Evolutionary conservation across 2,113 vertebrate genomes (phyloP).

Genomic region (Myotis brandtii): DNA sequence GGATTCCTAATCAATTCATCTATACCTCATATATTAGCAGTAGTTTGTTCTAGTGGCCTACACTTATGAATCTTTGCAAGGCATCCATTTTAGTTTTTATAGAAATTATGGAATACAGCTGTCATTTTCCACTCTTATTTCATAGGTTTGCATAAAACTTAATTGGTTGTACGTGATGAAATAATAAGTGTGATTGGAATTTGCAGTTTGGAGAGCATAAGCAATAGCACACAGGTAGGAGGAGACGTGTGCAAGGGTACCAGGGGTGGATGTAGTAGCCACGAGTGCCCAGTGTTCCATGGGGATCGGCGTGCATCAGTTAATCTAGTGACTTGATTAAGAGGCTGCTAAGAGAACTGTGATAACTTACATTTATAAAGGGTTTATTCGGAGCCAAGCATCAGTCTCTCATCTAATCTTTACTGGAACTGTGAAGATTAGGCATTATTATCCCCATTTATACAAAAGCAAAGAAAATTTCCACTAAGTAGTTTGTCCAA

Average conservation of each 20-base stretch:
- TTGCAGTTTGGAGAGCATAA: background rate
- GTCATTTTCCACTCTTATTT: background rate
- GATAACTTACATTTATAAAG: background rate
- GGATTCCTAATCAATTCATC: background rate
- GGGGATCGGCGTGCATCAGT: background rate
- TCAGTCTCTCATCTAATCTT: background rate
- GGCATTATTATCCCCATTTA: background rate
- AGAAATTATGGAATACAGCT: background rate
- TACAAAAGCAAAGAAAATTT: background rate
- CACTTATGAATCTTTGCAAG: slow-evolving; percentile 13
- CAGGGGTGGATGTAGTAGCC: accelerated
- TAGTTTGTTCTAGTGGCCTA: background rate
- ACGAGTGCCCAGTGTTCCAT: accelerated
- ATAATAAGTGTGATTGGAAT: background rate
- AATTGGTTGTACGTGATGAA: background rate
- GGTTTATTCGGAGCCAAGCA: background rate
- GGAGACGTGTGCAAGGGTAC: background rate
- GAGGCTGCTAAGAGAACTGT: background rate
- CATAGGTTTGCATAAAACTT: background rate
- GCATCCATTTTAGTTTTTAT: background rate
- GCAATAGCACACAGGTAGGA: background rate
- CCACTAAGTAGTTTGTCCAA: background rate
- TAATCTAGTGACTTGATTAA: background rate
- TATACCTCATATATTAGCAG: background rate
- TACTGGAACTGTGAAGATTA: background rate